Percentiles rank a stretch among this genome's conserved stretches.
phyloP scores from a whole-genome alignment of 2,113 vertebrate species.

The Tetrao urogallus region DNA sequence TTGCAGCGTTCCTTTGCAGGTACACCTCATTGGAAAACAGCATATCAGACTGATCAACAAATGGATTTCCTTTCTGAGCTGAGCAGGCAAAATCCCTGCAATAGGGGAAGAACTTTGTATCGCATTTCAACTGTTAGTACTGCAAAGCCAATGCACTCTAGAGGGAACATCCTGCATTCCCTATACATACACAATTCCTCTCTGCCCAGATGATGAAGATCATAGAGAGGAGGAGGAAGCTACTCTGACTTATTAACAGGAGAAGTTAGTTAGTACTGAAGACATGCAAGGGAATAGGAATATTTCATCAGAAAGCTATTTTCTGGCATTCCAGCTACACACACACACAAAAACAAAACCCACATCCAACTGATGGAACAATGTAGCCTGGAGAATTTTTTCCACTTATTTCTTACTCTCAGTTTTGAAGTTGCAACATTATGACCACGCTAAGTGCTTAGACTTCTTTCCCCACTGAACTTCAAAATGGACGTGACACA shows the following conservation, averaged over 20 bases:
- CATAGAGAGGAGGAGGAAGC: not conserved
- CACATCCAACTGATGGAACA: not conserved
- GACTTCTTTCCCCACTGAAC: not conserved
- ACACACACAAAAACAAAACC: no score
- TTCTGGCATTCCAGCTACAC: not conserved
- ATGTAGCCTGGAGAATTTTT: not conserved
- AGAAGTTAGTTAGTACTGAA: not conserved
- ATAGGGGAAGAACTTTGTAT: not conserved
- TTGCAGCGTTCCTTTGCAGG: not conserved
- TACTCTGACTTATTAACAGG: not conserved
- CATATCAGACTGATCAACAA: not conserved
- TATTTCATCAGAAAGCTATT: not conserved
- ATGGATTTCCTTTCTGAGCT: not conserved
- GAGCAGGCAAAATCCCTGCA: not conserved
- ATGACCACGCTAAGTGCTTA: not conserved
- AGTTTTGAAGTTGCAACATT: not conserved
- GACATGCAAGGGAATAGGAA: not conserved
- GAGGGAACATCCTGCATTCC: not conserved
- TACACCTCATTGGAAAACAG: not conserved
- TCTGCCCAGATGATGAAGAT: not conserved
- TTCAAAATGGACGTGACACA: fast-evolving
- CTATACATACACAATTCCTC: fast-evolving
- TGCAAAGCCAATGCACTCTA: not conserved
- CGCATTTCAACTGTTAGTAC: not conserved
- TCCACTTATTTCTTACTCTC: not conserved